Evolutionary conservation across 2,113 vertebrate genomes (phyloP), one percentile per base, ranked within the genome.

Genomic region (Centropristis striata): DNA sequence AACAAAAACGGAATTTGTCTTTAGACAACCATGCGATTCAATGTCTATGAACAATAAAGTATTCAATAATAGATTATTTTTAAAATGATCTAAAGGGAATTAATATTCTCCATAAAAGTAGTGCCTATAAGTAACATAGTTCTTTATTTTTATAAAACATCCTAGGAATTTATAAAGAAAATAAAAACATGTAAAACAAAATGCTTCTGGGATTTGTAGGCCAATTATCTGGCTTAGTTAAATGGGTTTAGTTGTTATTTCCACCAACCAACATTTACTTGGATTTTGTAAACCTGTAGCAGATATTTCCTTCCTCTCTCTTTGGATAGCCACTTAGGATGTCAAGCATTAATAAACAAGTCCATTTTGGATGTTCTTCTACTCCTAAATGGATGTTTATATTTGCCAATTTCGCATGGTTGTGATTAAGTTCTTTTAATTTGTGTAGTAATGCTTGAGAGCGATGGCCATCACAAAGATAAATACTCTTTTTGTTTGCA

Each of bases 291-390:
- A 66, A 71, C 23, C 23, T 71, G 14, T 6, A 20, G n/a, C 54
- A n/a, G n/a, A n/a, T 27, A 37, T 23, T 28, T 41, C 18, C 16
- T 39, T 54, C 39, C 12, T 46, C 23, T 71, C 11, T 25, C 13
- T 28, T 44, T 25, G 44, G n/a, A 25, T 49, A n/a, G n/a, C n/a
- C n/a, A n/a, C 13, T 55, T 28, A 18, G 37, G 14, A 51, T 8
- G 8, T 53, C 32, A n/a, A 23, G n/a, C n/a, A n/a, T n/a, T 25
- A 65, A 58, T 44, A 73, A 75, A 54, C 76, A 65, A 28, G n/a
- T 37, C 65, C 49, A 27, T 68, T 28, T 25, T 41, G 27, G 28
- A 37, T 73, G 36, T 39, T 76, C 5, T 54, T 73, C 10, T n/a
- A n/a, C n/a, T n/a, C n/a, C n/a, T n/a, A n/a, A n/a, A n/a, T n/a